Evolutionary conservation across 2,888 invertebrate genomes (phyloP), one percentile per base, ranked within the genome.

Genomic region (Lepidochrysops patricia): DNA sequence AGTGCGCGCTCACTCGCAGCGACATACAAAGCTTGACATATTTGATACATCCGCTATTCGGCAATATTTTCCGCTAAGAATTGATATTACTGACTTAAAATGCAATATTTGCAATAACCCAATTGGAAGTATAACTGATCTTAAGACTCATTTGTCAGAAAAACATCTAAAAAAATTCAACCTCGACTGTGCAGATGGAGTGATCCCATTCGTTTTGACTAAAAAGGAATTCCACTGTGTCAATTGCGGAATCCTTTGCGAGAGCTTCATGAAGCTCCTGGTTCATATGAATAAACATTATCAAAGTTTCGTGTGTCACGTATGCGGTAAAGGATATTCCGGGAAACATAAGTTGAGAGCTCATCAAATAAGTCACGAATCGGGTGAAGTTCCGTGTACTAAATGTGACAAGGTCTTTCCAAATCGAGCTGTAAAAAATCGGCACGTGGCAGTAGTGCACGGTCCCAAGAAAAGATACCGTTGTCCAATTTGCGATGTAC

Each of bases 241-340:
- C 0, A 67, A 68, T 56, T 85, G 85, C 58, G 67, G 66, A 2
- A 60, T 62, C 2, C 19, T 63, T 2, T 82, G 75, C 49, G 74
- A 78, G 60, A 69, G 73, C 0, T 76, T 77, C 6, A 72, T 79
- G 72, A 72, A 68, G n/a, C 66, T 85, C 2, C 74, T 75, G 13
- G 66, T 70, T 2, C 82, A 90, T 43, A 88, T 89, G 77, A 90
- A 90, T 66, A 73, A 76, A 59, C 87, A 90, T 70, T 78, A 84
- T 57, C 83, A 79, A 63, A 79, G 79, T 56, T 83, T 74, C 61
- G 78, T 89, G 5, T 90, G 90, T 60, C 72, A 80, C 29, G 74
- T 75, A 1, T 90, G 90, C 61, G 90, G 90, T 0, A 90, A 89
- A 67, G 83, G 81, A 2, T 90, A 79, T 67, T 80, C 85, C 1